phyloP scores from a whole-genome alignment of 2,888 invertebrate genomes.

The Microctonus hyperodae region DNA sequence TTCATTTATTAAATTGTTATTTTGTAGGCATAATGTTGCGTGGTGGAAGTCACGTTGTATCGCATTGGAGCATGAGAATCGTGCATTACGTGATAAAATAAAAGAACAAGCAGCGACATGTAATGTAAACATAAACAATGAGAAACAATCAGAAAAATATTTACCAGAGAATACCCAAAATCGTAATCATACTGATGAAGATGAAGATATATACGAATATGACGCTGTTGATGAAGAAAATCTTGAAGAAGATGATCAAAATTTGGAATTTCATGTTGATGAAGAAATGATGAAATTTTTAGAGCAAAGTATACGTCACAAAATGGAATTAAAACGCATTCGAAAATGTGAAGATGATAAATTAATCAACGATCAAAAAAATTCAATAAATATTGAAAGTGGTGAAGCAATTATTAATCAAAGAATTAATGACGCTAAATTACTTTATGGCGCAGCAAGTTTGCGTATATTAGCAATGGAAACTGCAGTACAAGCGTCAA shows the following conservation, averaged over 20 bases:
- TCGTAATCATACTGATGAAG: constrained; percentile 3
- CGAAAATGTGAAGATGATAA: constrained; percentile 40
- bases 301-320: constrained; percentile 68
- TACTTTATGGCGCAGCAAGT: constrained; percentile 73
- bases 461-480: constrained; percentile 77
- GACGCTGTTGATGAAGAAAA: constrained; percentile 41
- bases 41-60: constrained; percentile 60
- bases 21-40: constrained; percentile 51
- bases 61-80: constrained; percentile 57
- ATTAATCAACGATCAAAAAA: constrained; percentile 26
- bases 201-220: not conserved
- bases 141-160: not conserved
- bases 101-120: constrained; percentile 35
- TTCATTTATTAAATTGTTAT: no score
- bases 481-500: constrained; percentile 72
- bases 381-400: constrained; percentile 38
- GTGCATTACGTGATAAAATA: constrained; percentile 46
- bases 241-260: constrained; percentile 51
- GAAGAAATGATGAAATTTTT: constrained; percentile 72
- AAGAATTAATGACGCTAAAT: constrained; percentile 61
- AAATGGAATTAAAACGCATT: constrained; percentile 59
- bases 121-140: not conserved
- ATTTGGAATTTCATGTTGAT: constrained; percentile 67
- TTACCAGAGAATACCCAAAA: constrained; percentile 11
- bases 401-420: constrained; percentile 54